phyloP scores from a whole-genome alignment of 2,888 invertebrate genomes.

The Malacosoma neustria region DNA sequence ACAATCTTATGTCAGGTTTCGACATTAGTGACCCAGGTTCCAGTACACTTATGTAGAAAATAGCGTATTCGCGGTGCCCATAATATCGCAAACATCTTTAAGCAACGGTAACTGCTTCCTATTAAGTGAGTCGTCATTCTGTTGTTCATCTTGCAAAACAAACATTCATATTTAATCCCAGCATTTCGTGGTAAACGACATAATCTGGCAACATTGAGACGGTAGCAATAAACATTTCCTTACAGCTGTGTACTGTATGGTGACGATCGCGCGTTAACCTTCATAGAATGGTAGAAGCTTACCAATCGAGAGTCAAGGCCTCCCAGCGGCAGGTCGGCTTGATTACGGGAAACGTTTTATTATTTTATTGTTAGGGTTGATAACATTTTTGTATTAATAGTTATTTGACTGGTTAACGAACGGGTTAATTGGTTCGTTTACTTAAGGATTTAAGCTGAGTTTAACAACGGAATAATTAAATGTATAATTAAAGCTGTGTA shows the following conservation, averaged over 20 bases:
- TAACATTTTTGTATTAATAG: background rate
- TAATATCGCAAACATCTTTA: too few species aligned
- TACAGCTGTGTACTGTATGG: background rate
- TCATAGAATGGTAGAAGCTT: conserved; percentile 4
- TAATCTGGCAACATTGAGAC: background rate
- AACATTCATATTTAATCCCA: background rate
- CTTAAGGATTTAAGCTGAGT: too few species aligned
- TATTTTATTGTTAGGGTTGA: background rate
- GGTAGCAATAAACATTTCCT: background rate
- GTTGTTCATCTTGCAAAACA: too few species aligned
- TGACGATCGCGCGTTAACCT: background rate
- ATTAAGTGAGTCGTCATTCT: too few species aligned
- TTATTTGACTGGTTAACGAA: background rate
- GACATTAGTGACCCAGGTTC: too few species aligned
- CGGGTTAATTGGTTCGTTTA: background rate
- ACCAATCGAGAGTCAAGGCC: conserved; percentile 5
- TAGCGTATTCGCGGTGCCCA: too few species aligned
- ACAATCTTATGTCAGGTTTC: too few species aligned
- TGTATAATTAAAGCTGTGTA: too few species aligned
- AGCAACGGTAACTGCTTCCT: too few species aligned
- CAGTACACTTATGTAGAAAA: too few species aligned
- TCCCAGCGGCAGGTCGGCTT: background rate
- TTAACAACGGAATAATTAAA: too few species aligned
- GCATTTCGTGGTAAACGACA: background rate
- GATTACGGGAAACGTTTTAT: background rate